These are phyloP conservation scores for Sebastes steindachneri DNA, from an alignment of 2,797 vertebrate species.

Conservation along the genomic window DNA sequence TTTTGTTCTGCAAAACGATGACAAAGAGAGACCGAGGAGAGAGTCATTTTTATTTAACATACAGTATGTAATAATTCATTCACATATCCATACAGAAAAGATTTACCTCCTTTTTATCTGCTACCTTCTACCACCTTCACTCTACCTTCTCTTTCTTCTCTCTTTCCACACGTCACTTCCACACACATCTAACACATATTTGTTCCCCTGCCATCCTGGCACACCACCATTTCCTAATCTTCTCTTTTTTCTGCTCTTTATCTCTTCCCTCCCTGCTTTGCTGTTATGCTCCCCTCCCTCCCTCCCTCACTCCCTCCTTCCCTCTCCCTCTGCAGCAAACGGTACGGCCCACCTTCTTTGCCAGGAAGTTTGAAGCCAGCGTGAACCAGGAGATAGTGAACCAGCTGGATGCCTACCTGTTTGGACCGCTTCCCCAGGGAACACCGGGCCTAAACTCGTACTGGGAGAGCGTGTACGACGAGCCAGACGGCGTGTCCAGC, in stretches of 20 bases:
- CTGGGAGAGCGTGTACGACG: conserved; percentile 95
- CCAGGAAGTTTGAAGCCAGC: conserved; percentile 97
- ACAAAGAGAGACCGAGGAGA: neutral
- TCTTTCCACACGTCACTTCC: conserved; percentile 33
- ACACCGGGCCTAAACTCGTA: conserved; percentile 89
- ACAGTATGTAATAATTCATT: conserved; percentile 9
- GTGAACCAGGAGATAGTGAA: conserved; percentile 98
- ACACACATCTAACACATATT: conserved; percentile 40
- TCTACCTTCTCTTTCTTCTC: conserved; percentile 13
- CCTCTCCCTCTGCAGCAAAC: conserved; percentile 87
- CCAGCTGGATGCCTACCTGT: conserved; percentile 94
- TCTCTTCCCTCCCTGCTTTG: conserved; percentile 32
- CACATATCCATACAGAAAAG: conserved; percentile 2
- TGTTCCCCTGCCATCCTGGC: conserved; percentile 38
- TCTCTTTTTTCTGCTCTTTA: conserved; percentile 39
- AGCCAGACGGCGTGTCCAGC: conserved; percentile 89
- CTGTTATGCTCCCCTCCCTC: neutral
- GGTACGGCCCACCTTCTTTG: conserved; percentile 95
- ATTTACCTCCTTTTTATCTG: conserved; percentile 20
- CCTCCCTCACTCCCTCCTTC: neutral
- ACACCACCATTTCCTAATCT: conserved; percentile 52
- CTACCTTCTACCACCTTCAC: conserved; percentile 5
- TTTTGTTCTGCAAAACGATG: conserved; percentile 10
- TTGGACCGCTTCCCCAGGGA: conserved; percentile 88
- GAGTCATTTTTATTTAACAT: conserved; percentile 21